A percentile compares a stretch with the other conserved stretches of the same genome.
Evolutionary conservation across 2,888 invertebrate species (phyloP).

Genomic region (Phalangium opilio): DNA sequence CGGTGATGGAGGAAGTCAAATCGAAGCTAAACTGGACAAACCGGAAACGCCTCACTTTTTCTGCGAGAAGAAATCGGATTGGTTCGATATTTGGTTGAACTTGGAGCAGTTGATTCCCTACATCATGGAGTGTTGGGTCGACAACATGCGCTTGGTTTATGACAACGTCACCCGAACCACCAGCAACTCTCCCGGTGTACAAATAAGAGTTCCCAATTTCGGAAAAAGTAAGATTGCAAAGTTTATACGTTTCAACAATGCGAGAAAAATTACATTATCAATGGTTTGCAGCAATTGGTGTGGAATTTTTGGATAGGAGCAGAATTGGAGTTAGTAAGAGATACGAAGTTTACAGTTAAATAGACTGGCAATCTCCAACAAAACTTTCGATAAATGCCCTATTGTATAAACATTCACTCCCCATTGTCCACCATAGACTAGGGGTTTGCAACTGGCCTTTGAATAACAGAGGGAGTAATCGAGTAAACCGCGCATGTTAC

Average conservation of each 20-base stretch:
- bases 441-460: no score
- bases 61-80: slow-evolving; percentile 61
- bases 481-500: no score
- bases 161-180: slow-evolving; percentile 70
- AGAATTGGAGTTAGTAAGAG: slow-evolving; percentile 37
- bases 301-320: slow-evolving; percentile 92
- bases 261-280: no score
- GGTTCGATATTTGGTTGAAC: slow-evolving; percentile 90
- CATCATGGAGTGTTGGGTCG: slow-evolving; percentile 81
- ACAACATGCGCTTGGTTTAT: slow-evolving; percentile 47
- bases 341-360: no score
- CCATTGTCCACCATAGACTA: no score
- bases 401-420: no score
- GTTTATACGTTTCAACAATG: no score
- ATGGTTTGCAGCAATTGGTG: slow-evolving; percentile 44
- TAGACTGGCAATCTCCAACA: no score
- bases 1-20: slow-evolving; percentile 90
- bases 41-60: slow-evolving; percentile 60
- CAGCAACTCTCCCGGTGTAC: slow-evolving; percentile 64
- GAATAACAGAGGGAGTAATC: no score
- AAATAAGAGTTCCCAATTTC: slow-evolving; percentile 69
- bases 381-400: no score
- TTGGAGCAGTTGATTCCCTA: slow-evolving; percentile 72
- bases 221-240: slow-evolving; percentile 41
- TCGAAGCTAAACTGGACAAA: slow-evolving; percentile 80